phyloP scores from a whole-genome alignment of 2,113 vertebrate species.

The Columbina picui region DNA sequence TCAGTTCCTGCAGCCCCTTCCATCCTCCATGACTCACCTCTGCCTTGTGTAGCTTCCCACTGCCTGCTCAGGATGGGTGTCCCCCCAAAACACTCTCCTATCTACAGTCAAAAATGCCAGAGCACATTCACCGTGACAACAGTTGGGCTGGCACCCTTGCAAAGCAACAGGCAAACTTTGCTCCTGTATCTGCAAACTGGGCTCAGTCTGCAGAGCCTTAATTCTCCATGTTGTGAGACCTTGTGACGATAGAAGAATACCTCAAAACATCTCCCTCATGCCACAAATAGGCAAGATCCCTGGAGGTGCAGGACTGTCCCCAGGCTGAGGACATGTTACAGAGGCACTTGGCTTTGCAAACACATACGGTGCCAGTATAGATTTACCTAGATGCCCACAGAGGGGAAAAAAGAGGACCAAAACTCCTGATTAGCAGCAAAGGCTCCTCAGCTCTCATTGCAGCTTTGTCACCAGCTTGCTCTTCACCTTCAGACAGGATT shows the following conservation, averaged over 20 bases:
- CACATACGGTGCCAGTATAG: background rate
- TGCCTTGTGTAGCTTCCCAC: background rate
- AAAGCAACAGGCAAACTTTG: background rate
- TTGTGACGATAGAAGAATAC: rapidly evolving
- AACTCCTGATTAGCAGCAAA: background rate
- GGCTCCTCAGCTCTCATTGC: background rate
- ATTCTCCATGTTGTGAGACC: background rate
- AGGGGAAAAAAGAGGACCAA: background rate
- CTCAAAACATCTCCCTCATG: rapidly evolving
- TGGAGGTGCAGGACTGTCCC: rapidly evolving
- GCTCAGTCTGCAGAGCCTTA: background rate
- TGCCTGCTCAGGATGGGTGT: rapidly evolving
- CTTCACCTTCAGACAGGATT: background rate
- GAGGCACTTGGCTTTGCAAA: background rate
- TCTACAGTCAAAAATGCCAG: background rate
- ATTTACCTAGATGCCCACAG: background rate
- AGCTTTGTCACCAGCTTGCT: background rate
- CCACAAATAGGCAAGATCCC: background rate
- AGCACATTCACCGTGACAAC: background rate
- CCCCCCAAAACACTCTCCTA: rapidly evolving
- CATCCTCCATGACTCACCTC: background rate
- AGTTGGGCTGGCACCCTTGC: background rate
- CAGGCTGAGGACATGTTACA: background rate
- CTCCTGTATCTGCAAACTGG: background rate
- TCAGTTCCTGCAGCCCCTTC: background rate